A percentile compares a stretch with the other conserved stretches of the same genome.
These are phyloP conservation scores for Drosophila mauritiana DNA, from an alignment of 1,140 invertebrate species.

Conservation along the genomic window DNA sequence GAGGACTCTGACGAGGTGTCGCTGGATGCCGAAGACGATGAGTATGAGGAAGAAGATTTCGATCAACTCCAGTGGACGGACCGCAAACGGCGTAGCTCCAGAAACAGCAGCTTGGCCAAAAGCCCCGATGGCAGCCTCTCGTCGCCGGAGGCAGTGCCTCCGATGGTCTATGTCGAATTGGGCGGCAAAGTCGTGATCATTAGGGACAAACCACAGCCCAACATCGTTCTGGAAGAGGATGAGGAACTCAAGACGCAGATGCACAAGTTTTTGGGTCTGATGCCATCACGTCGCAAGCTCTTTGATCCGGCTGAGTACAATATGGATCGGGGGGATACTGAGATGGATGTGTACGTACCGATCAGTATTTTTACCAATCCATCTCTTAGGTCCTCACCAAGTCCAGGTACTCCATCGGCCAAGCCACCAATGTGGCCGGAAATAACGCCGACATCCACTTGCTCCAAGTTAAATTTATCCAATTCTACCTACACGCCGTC, in stretches of 20 bases:
- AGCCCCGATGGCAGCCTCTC: conserved; percentile 10
- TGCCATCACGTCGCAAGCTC: conserved; percentile 46
- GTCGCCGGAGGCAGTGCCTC: neutral
- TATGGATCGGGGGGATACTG: neutral
- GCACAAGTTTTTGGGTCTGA: conserved; percentile 56
- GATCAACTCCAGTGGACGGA: conserved; percentile 9
- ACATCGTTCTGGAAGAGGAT: conserved; percentile 32
- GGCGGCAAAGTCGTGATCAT: conserved; percentile 26
- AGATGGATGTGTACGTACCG: neutral
- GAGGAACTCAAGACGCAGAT: conserved; percentile 37
- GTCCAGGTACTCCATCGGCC: neutral
- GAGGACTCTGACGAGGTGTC: neutral
- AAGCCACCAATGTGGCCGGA: too few species aligned
- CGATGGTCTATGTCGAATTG: conserved; percentile 49
- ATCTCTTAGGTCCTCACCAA: neutral
- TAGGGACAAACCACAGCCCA: conserved; percentile 13
- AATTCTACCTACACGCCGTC: neutral
- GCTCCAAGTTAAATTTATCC: neutral
- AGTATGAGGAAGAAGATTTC: conserved; percentile 5
- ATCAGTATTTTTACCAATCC: neutral
- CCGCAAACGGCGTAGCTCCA: conserved; percentile 26
- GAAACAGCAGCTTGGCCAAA: conserved; percentile 10
- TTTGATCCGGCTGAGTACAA: conserved; percentile 51
- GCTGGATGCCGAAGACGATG: conserved; percentile 25
- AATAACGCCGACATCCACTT: neutral